Evolutionary conservation across 2,113 vertebrate genomes (phyloP).

Genomic region (Bubalus kerabau): DNA sequence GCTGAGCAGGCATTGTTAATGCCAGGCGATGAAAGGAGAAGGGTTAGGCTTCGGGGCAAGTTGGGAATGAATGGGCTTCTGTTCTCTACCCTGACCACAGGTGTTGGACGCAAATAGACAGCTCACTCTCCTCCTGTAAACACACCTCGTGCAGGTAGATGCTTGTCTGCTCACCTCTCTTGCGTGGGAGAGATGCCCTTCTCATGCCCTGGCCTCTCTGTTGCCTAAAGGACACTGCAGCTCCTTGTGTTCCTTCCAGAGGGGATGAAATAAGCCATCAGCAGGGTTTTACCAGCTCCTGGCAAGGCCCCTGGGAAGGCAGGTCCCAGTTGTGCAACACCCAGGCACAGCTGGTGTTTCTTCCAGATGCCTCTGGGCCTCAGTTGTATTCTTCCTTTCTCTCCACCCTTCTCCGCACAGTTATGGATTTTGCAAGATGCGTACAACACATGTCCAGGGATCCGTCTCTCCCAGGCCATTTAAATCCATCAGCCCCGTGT

Average conservation of each 20-base stretch:
- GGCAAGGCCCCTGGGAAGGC: slow-evolving; percentile 64
- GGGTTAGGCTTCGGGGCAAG: slow-evolving; percentile 47
- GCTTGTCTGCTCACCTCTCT: slow-evolving; percentile 56
- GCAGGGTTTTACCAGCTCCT: slow-evolving; percentile 7
- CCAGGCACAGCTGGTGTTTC: slow-evolving; percentile 48
- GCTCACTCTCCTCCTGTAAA: slow-evolving; percentile 46
- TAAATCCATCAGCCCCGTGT: neutral
- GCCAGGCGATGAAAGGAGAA: neutral
- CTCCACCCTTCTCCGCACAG: neutral
- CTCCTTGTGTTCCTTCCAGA: slow-evolving; percentile 28
- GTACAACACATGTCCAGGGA: neutral
- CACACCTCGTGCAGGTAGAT: slow-evolving; percentile 63
- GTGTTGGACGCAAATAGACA: slow-evolving; percentile 50
- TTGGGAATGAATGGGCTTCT: slow-evolving; percentile 63
- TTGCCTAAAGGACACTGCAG: slow-evolving; percentile 41
- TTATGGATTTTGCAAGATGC: slow-evolving; percentile 56
- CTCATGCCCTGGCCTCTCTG: slow-evolving; percentile 28
- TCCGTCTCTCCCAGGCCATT: neutral
- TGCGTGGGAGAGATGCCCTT: slow-evolving; percentile 51
- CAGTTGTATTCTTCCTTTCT: slow-evolving; percentile 45
- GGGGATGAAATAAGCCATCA: slow-evolving; percentile 41
- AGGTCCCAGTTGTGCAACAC: slow-evolving; percentile 52
- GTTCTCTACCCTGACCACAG: slow-evolving; percentile 63
- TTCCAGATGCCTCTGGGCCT: slow-evolving; percentile 66
- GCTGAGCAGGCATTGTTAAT: neutral